Evolutionary conservation across 2,888 invertebrate species (phyloP), one percentile per base, ranked within the genome.

Genomic region (Theodoxus fluviatilis): DNA sequence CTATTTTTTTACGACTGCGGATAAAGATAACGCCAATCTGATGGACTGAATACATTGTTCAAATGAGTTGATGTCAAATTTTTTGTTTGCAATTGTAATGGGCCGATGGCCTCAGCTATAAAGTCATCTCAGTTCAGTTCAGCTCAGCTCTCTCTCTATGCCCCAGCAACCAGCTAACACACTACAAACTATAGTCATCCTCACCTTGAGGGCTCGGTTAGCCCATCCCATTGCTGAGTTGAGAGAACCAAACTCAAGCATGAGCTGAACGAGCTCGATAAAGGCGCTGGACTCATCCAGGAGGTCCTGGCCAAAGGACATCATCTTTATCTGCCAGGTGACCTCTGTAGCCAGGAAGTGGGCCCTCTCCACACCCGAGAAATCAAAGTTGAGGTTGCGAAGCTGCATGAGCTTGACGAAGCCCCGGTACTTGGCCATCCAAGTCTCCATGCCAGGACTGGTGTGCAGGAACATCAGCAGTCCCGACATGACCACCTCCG

Each of bases 281-380:
- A 78, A 78, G 35, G 82, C 43, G 52, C 78, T 79, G 0, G 79
- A 79, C 68, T 83, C 78, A 57, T 81, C 74, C 4, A 84, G 52
- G 15, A 83, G 64, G 63, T 81, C 78, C 74, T 82, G 78, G 33
- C 84, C 84, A 76, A 84, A 84, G 3, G 85, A 83, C 80, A 83
- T 80, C 81, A 82, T 77, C 61, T 80, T 74, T 31, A 84, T 83
- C 68, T 82, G 78, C 77, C 79, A 80, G 4, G 75, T 76, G 75
- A 82, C 75, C 73, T 81, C 78, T 18, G 74, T 74, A 2, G 82
- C 81, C 67, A 77, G 73, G 73, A 79, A 79, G 69, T 80, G 81
- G 1, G 81, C 79, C 38, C 70, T 70, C 65, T 82, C 79, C 4
- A 82, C 81, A 47, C 76, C 77, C 15, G 71, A 64, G 61, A 81